These are phyloP conservation scores for Larimichthys polyactis DNA, from an alignment of 2,113 vertebrate genomes.

Conservation along the genomic window DNA sequence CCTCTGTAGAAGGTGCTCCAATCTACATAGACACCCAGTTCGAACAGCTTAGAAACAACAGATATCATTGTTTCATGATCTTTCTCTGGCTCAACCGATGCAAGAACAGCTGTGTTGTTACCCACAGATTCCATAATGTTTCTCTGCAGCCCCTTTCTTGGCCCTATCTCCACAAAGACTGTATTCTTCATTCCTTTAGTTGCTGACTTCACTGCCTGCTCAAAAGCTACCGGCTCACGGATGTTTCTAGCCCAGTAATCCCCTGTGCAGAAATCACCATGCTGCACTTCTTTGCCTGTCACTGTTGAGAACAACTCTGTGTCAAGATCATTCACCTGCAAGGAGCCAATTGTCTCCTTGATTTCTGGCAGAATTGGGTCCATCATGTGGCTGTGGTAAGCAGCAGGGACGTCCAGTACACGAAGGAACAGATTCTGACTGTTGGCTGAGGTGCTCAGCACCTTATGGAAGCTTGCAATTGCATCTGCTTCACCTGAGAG, in stretches of 20 bases:
- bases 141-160: slow-evolving; percentile 83
- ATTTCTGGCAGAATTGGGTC: slow-evolving; percentile 84
- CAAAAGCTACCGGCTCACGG: slow-evolving; percentile 86
- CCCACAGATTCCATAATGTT: slow-evolving; percentile 87
- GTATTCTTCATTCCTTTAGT: slow-evolving; percentile 75
- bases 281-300: slow-evolving; percentile 79
- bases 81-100: slow-evolving; percentile 80
- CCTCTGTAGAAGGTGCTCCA: slow-evolving; percentile 85
- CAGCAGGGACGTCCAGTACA: slow-evolving; percentile 84
- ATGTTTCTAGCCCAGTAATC: slow-evolving; percentile 89
- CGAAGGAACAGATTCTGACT: slow-evolving; percentile 86
- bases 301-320: slow-evolving; percentile 88
- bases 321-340: slow-evolving; percentile 74
- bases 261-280: slow-evolving; percentile 84
- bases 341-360: slow-evolving; percentile 72
- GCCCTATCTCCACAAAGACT: slow-evolving; percentile 89
- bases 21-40: slow-evolving; percentile 81
- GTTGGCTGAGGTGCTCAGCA: slow-evolving; percentile 77
- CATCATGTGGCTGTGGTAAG: slow-evolving; percentile 92
- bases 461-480: slow-evolving; percentile 75
- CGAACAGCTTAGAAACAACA: slow-evolving; percentile 83
- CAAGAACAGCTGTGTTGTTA: slow-evolving; percentile 75
- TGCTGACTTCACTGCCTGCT: slow-evolving; percentile 80
- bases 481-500: slow-evolving; percentile 85
- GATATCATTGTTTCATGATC: slow-evolving; percentile 81